A percentile compares a stretch with the other conserved stretches of the same genome.
phyloP scores from a whole-genome alignment of 2,888 invertebrate species.

The Abrostola triplasia region DNA sequence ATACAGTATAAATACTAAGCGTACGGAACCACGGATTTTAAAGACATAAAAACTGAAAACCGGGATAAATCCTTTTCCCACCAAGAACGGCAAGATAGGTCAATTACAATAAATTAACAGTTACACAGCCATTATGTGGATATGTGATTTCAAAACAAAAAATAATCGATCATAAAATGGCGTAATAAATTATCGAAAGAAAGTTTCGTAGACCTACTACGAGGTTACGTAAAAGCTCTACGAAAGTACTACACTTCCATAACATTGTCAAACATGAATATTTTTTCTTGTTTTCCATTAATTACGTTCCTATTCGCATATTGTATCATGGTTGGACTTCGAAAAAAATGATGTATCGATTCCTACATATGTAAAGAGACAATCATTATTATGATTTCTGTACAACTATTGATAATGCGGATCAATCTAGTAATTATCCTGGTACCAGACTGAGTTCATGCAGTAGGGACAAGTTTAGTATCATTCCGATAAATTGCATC shows the following conservation, averaged over 20 bases:
- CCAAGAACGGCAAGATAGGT: no score
- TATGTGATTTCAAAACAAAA: neutral
- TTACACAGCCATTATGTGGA: no score
- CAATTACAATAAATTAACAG: no score
- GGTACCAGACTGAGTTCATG: constrained; percentile 31
- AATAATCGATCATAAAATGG: neutral
- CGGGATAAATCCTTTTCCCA: neutral
- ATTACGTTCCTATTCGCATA: neutral
- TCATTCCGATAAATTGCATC: constrained; percentile 55
- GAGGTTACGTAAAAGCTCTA: constrained; percentile 44
- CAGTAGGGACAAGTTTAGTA: constrained; percentile 63
- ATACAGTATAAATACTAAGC: no score
- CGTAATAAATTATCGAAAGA: neutral
- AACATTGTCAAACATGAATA: constrained; percentile 9
- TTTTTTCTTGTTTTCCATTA: neutral
- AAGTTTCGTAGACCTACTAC: constrained; percentile 44
- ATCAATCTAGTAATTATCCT: constrained; percentile 35
- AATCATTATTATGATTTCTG: constrained; percentile 16
- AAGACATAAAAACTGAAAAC: no score
- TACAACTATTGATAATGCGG: constrained; percentile 19
- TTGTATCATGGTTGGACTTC: constrained; percentile 31
- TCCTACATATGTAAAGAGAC: constrained; percentile 19
- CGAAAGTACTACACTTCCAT: constrained; percentile 38
- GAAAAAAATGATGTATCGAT: constrained; percentile 28
- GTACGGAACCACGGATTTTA: no score